Evolutionary conservation across 2,797 vertebrate species (phyloP).

Genomic region (Scolopax bukidnonensis): DNA sequence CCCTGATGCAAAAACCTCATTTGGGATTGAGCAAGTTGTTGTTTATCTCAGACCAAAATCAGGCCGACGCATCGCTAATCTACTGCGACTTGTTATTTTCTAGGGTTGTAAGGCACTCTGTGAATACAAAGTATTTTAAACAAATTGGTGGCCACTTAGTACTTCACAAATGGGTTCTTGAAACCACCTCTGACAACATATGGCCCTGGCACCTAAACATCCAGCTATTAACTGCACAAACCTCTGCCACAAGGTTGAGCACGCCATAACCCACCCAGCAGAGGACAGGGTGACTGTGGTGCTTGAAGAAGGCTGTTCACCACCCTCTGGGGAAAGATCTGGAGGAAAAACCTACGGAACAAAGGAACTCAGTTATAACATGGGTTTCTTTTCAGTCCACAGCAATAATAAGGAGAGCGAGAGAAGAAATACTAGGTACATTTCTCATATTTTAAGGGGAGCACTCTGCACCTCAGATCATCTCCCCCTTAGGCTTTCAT

Average conservation of each 20-base stretch:
- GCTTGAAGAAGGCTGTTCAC: background rate
- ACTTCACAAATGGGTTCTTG: background rate
- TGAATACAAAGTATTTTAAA: background rate
- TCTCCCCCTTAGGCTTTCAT: background rate
- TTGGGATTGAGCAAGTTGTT: background rate
- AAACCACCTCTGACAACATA: background rate
- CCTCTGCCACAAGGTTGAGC: background rate
- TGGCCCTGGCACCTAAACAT: background rate
- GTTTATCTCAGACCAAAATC: background rate
- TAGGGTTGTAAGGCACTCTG: background rate
- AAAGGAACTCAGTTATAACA: background rate
- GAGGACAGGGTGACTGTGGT: background rate
- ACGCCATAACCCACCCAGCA: background rate
- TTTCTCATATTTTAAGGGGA: background rate
- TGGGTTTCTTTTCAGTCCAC: background rate
- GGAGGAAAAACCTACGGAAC: background rate
- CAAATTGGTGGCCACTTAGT: background rate
- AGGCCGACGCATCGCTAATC: background rate
- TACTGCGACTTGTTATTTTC: background rate
- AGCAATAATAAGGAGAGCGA: background rate
- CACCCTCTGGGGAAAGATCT: background rate
- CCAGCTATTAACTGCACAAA: background rate
- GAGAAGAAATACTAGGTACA: background rate
- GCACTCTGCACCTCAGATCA: background rate
- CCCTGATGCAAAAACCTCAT: background rate